Percentiles rank a stretch among this genome's conserved stretches.
These are phyloP conservation scores for Urocynchramus pylzowi DNA, from an alignment of 2,113 vertebrate genomes.

Conservation along the genomic window DNA sequence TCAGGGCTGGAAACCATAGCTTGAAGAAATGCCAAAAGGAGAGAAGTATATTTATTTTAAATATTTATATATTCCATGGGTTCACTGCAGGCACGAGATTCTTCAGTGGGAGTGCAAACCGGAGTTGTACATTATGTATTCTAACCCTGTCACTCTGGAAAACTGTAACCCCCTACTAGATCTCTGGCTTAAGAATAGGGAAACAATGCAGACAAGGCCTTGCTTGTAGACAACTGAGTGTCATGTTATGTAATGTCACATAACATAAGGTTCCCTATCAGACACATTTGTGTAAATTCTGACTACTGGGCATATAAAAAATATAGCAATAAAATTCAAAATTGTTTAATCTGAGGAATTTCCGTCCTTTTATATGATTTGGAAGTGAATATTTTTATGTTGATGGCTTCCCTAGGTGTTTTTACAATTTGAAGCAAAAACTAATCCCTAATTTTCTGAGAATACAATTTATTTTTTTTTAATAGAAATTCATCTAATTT, in stretches of 20 bases:
- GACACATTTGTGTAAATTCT: background rate
- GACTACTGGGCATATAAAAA: background rate
- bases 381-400: fast-evolving
- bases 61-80: background rate
- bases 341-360: background rate
- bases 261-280: background rate
- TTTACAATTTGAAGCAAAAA: background rate
- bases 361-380: background rate
- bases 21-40: background rate
- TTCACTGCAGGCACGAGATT: background rate
- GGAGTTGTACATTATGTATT: background rate
- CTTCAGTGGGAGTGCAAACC: background rate
- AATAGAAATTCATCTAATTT: background rate
- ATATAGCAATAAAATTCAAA: background rate
- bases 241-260: background rate
- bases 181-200: background rate
- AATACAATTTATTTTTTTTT: background rate
- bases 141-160: background rate
- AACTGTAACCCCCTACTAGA: background rate
- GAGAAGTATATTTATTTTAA: background rate
- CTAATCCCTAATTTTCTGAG: background rate
- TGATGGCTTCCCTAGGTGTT: background rate
- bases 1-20: background rate
- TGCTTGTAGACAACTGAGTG: background rate
- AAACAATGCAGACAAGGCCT: background rate